Evolutionary conservation across 2,113 vertebrate species (phyloP).

Genomic region (Oncorhynchus gorbuscha): DNA sequence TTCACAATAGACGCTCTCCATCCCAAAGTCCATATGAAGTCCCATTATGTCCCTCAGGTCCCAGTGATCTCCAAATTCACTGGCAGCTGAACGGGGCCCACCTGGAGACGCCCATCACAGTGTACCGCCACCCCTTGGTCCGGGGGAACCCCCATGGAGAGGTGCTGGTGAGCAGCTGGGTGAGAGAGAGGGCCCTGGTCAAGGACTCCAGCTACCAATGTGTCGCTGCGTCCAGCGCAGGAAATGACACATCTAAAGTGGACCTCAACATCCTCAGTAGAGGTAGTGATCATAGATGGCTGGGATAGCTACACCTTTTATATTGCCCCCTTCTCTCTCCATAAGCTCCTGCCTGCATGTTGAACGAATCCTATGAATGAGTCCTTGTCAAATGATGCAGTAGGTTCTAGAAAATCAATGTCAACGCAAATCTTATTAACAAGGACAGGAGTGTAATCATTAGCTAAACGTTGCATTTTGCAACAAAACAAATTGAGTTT

Average conservation of each 20-base stretch:
- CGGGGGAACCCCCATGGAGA: slow-evolving; percentile 47
- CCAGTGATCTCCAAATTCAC: slow-evolving; percentile 74
- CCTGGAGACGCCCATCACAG: slow-evolving; percentile 69
- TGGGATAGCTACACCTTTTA: background rate
- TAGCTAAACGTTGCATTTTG: background rate
- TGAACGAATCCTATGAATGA: too few species aligned
- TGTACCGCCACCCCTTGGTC: slow-evolving; percentile 69
- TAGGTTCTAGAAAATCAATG: background rate
- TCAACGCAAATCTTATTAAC: background rate
- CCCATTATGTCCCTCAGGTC: slow-evolving; percentile 78
- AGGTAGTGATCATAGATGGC: slow-evolving; percentile 59
- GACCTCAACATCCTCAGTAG: slow-evolving; percentile 69
- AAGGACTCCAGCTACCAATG: slow-evolving; percentile 82
- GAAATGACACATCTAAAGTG: slow-evolving; percentile 72
- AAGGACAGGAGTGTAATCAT: background rate
- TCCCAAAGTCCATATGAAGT: slow-evolving; percentile 42
- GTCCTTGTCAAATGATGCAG: too few species aligned
- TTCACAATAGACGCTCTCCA: background rate
- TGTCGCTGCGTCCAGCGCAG: slow-evolving; percentile 73
- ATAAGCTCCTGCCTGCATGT: background rate
- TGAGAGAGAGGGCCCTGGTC: slow-evolving; percentile 73
- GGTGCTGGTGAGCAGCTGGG: slow-evolving; percentile 85
- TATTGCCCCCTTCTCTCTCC: background rate
- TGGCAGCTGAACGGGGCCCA: slow-evolving; percentile 83
- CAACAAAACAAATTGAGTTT: too few species aligned